Base-by-base conservation (phyloP, 2,888 invertebrate genomes). In the Argyresthia albistria region DNA sequence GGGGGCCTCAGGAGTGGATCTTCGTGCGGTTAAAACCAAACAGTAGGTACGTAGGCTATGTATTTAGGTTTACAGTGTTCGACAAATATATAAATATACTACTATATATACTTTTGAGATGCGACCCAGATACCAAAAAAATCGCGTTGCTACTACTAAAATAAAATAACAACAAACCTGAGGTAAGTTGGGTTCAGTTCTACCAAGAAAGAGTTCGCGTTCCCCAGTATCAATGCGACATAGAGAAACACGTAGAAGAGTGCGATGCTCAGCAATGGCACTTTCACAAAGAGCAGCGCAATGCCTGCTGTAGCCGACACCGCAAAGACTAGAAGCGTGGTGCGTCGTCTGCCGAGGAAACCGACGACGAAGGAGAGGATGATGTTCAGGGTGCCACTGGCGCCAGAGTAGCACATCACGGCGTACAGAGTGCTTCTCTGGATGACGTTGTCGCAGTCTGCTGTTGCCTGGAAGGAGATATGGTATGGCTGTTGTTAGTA, bases 111-210 rank as follows among this genome's bases (percentile, higher is more conserved):
- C 3, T 6, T 25, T 25, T 25, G 25, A 2, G 25, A 25, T n/a
- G n/a, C n/a, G n/a, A n/a, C n/a, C 25, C 25, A 25, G 6, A 25
- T 4, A 25, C 2, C 3, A 25, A 4, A 25, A 6, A 25, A 25
- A 6, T 25, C 25, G 25, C 25, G 25, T 25, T n/a, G n/a, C n/a
- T n/a, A n/a, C n/a, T n/a, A n/a, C n/a, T n/a, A n/a, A n/a, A n/a
- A n/a, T n/a, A n/a, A 25, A 25, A 25, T 25, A 25, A 25, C 25
- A 25, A 25, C 25, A 25, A 25, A 80, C 82, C 82, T 74, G 51
- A 83, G 67, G 66, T 81, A 68, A 3, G 83, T 84, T 35, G 83
- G 82, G 56, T 81, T 83, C 12, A 81, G 55, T 12, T 83, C 84
- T 12, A 83, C 76, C 52, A 82, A 64, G 59, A 76, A 82, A 1